Evolutionary conservation across 1,140 invertebrate species (phyloP).

Genomic region (Scaptomyza montana): DNA sequence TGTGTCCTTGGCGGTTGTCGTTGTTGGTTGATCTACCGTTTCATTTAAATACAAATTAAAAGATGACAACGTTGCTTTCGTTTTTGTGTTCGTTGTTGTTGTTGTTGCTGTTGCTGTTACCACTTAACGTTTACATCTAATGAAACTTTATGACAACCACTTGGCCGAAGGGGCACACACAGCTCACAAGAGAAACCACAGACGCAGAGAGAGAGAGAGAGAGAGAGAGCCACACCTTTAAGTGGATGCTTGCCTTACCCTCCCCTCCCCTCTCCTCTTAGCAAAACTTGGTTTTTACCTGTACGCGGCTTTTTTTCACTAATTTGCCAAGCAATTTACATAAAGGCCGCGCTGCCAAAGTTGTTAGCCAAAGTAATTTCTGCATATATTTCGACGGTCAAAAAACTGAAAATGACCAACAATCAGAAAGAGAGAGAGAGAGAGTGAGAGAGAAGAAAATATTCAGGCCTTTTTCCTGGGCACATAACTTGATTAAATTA

Average conservation of each 20-base stretch:
- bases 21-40: conserved; percentile 53
- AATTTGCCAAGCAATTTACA: conserved; percentile 75
- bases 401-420: conserved; percentile 8
- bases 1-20: conserved; percentile 14
- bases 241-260: conserved; percentile 25
- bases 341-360: conserved; percentile 58
- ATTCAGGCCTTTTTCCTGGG: conserved; percentile 36
- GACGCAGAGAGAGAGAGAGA: conserved; percentile 10
- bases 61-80: conserved; percentile 47
- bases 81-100: conserved; percentile 4
- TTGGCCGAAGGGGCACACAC: conserved; percentile 37
- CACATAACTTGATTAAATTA: conserved; percentile 70
- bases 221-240: conserved; percentile 35
- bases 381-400: conserved; percentile 43
- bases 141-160: conserved; percentile 64
- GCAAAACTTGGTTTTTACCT: conserved; percentile 1
- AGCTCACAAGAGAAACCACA: conserved; percentile 15
- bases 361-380: conserved; percentile 56
- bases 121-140: conserved; percentile 66
- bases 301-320: conserved; percentile 50
- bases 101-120: conserved; percentile 47
- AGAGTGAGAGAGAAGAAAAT: background rate
- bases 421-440: conserved; percentile 4
- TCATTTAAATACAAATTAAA: conserved; percentile 78
- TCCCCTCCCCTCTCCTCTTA: background rate